Percentiles rank a stretch among this genome's conserved stretches.
phyloP scores from a whole-genome alignment of 2,797 vertebrate genomes.

The Danio albolineatus region DNA sequence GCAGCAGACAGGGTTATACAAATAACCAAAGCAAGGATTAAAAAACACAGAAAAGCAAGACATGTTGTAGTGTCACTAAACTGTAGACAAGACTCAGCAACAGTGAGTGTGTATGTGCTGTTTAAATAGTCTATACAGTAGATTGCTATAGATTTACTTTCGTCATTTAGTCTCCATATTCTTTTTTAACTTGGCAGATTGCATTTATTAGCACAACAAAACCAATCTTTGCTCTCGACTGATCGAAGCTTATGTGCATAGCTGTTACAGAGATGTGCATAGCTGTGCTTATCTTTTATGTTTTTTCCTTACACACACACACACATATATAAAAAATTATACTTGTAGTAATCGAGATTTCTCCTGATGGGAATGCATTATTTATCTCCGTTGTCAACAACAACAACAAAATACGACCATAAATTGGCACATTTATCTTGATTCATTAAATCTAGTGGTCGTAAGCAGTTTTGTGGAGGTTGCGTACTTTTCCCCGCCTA shows the following conservation, averaged over 20 bases:
- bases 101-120: too few species aligned
- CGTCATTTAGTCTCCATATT: constrained; percentile 12
- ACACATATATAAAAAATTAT: background rate
- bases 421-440: constrained; percentile 52
- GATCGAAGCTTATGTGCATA: constrained; percentile 41
- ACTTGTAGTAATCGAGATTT: constrained; percentile 44
- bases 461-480: constrained; percentile 19
- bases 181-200: constrained; percentile 45
- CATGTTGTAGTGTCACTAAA: too few species aligned
- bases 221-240: constrained; percentile 41
- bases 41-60: too few species aligned
- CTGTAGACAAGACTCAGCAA: too few species aligned
- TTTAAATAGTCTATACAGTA: too few species aligned
- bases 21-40: too few species aligned
- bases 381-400: constrained; percentile 55
- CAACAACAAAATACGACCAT: constrained; percentile 29
- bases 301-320: background rate
- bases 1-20: too few species aligned
- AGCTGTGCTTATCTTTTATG: background rate
- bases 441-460: constrained; percentile 48
- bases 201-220: constrained; percentile 48
- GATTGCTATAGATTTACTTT: background rate
- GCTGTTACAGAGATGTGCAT: constrained; percentile 4
- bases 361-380: constrained; percentile 55
- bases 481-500: background rate